Evolutionary conservation across 2,888 invertebrate species (phyloP), one percentile per base, ranked within the genome.

Genomic region (Meiosimyza platycephala): DNA sequence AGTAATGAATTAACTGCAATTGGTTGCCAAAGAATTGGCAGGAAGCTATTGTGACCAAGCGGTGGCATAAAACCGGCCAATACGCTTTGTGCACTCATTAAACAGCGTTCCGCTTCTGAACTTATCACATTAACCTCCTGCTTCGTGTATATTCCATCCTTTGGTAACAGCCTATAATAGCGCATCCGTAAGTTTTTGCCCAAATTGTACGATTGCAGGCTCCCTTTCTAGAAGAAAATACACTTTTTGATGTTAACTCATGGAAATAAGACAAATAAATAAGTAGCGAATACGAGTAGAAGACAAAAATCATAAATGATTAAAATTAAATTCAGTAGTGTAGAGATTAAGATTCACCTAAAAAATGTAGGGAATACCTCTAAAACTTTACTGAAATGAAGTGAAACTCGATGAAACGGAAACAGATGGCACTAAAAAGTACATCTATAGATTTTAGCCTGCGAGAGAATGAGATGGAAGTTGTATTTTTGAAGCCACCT

Each of bases 1-100:
- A 96, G 94, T 47, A 92, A 87, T 0, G 94, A 92, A 85, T 94
- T 94, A 1, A 97, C 92, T 9, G 97, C 95, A 74, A 97, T 92
- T 0, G 97, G 97, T 81, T 94, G 94, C 97, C 97, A 98, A 1
- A 87, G 84, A 71, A 91, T 84, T n/a, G 87, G 87, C 48, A 87
- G 75, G 13, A 81, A 75, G 76, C 86, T 85, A 60, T 79, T 81
- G 71, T 85, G 84, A 64, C 85, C 83, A 73, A 89, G 79, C 51
- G 85, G 86, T n/a, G 88, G 84, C 77, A 90, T 82, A 76, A 92
- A 88, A 0, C 95, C 96, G 1, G 95, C 94, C 54, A 95, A 88
- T 74, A 96, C 79, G 74, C 83, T 83, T 83, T 94, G 92, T 0
- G 95, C 96, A 82, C 95, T 96, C 93, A 95, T 94, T 75, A 84